Percentiles rank a stretch among this genome's conserved stretches.
These are phyloP conservation scores for Fragum whitleyi DNA, from an alignment of 2,888 invertebrate genomes.

Conservation along the genomic window DNA sequence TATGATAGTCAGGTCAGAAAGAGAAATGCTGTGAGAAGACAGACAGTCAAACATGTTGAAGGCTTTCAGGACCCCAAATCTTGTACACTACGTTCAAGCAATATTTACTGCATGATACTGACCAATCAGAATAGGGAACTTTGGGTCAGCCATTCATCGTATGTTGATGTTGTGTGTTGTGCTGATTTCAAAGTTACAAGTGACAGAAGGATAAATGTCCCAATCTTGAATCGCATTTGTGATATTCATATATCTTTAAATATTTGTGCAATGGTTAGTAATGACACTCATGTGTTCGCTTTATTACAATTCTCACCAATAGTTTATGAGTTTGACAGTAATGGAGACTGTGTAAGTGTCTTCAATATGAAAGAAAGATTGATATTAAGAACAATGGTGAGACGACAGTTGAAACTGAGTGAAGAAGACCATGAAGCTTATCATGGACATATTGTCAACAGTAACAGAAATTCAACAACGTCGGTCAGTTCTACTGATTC, in stretches of 20 bases:
- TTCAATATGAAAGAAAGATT: slow-evolving; percentile 44
- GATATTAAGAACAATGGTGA: slow-evolving; percentile 44
- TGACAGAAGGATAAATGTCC: slow-evolving; percentile 41
- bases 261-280: slow-evolving; percentile 35
- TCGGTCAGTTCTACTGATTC: slow-evolving; percentile 19
- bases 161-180: slow-evolving; percentile 62
- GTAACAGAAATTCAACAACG: background rate
- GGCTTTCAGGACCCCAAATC: slow-evolving; percentile 39
- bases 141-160: slow-evolving; percentile 68
- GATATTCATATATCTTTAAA: slow-evolving; percentile 16
- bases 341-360: slow-evolving; percentile 48
- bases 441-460: background rate
- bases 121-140: slow-evolving; percentile 57
- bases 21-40: background rate
- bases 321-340: slow-evolving; percentile 57
- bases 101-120: slow-evolving; percentile 48
- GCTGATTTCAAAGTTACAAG: slow-evolving; percentile 48
- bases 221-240: slow-evolving; percentile 36
- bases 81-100: slow-evolving; percentile 36
- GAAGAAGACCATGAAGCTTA: slow-evolving; percentile 22
- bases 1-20: slow-evolving; percentile 14
- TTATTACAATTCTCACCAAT: slow-evolving; percentile 40
- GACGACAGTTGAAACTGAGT: slow-evolving; percentile 35
- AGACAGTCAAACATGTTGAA: slow-evolving; percentile 21
- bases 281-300: slow-evolving; percentile 37